These are phyloP conservation scores for Dermatemys mawii DNA, from an alignment of 2,113 vertebrate genomes.

Conservation along the genomic window DNA sequence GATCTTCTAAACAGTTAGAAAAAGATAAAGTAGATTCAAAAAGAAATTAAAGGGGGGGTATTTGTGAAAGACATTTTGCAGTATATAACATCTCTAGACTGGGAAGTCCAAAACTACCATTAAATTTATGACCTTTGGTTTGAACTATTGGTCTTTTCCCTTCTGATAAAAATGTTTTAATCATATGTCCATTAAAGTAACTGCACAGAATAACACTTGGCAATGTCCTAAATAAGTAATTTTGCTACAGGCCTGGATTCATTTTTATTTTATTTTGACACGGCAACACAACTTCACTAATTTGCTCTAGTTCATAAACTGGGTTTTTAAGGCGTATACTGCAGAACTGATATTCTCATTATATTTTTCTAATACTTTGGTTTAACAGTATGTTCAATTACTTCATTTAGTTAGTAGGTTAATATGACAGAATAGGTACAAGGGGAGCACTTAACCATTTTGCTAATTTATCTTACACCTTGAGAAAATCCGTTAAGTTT, in stretches of 20 bases:
- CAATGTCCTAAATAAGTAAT: neutral
- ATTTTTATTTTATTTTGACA: neutral
- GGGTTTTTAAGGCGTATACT: neutral
- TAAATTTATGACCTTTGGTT: neutral
- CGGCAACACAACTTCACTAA: neutral
- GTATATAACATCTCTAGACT: rapidly evolving
- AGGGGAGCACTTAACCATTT: neutral
- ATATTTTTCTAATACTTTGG: neutral
- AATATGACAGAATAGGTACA: too few species aligned
- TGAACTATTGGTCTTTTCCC: neutral
- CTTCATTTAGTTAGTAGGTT: neutral
- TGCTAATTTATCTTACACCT: neutral
- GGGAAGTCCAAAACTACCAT: neutral
- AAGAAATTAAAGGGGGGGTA: neutral
- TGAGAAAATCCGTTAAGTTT: neutral
- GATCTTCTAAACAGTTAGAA: neutral
- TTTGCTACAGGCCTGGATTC: neutral
- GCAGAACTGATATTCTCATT: neutral
- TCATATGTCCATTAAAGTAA: neutral
- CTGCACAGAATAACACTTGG: neutral
- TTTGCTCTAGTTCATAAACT: neutral
- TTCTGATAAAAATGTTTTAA: neutral
- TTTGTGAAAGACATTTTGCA: neutral
- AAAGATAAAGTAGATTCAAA: neutral
- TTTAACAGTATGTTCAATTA: neutral